Evolutionary conservation across 2,888 invertebrate species (phyloP).

Genomic region (Glyphotaelius pellucidus): DNA sequence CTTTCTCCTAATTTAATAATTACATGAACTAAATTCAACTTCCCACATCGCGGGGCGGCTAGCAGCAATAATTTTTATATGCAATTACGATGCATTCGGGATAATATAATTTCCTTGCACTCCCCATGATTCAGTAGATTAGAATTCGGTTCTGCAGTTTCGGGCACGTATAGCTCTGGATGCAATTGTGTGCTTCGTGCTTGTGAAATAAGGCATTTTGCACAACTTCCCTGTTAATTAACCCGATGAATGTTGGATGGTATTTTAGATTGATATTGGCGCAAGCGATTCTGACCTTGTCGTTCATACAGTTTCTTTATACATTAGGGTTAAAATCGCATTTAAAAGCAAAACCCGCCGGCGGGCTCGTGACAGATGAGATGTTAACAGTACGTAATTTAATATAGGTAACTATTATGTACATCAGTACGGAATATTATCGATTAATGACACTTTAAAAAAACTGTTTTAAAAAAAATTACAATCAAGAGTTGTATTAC

Average conservation of each 20-base stretch:
- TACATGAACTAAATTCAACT: neutral
- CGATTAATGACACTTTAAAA: no score
- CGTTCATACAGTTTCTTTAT: no score
- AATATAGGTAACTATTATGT: neutral
- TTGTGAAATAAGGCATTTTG: neutral
- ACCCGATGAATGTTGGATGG: no score
- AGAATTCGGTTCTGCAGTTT: neutral
- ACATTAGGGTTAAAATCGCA: no score
- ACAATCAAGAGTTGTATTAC: no score
- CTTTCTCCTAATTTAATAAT: neutral
- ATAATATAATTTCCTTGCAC: constrained; percentile 7
- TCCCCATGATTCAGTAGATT: neutral
- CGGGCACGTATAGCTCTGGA: neutral
- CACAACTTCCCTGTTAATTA: neutral
- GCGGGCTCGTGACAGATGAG: no score
- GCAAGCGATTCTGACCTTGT: no score
- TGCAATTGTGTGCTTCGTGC: neutral
- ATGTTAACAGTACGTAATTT: neutral
- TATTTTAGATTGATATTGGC: no score
- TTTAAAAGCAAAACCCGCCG: no score
- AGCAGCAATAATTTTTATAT: neutral
- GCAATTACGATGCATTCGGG: constrained; percentile 15
- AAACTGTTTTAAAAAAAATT: no score
- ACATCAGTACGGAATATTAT: no score
- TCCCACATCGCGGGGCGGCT: neutral